A percentile compares a stretch with the other conserved stretches of the same genome.
Conservation (phyloP, 2,113 vertebrate species). For the Calypte anna region DNA sequence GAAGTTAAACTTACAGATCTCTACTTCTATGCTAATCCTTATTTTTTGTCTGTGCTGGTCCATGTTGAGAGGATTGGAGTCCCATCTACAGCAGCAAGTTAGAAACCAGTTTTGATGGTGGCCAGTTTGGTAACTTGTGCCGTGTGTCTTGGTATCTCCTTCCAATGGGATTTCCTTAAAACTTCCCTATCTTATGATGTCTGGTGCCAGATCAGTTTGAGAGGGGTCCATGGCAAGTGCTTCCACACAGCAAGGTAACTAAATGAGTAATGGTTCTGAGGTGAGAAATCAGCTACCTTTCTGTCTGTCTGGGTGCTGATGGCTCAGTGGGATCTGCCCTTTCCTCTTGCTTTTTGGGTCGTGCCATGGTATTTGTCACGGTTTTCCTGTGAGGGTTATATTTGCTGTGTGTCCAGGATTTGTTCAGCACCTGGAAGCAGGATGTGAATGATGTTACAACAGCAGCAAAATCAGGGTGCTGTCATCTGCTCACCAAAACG, state of each 20-base stretch:
- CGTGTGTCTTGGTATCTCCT: background rate
- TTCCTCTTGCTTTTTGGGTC: background rate
- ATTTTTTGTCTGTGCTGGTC: background rate
- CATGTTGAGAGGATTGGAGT: background rate
- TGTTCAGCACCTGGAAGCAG: background rate
- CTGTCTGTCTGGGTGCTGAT: background rate
- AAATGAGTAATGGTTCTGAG: background rate
- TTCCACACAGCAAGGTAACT: background rate
- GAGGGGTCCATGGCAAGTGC: background rate
- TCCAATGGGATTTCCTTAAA: background rate
- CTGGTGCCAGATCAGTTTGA: background rate
- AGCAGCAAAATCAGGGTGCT: background rate
- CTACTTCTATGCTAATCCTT: background rate
- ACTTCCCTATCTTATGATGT: background rate
- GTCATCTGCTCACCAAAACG: background rate
- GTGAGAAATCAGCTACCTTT: background rate
- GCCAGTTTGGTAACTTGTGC: background rate
- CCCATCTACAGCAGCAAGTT: background rate
- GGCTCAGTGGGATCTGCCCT: background rate
- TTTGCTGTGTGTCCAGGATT: accelerated
- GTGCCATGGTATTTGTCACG: background rate
- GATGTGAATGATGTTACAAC: background rate
- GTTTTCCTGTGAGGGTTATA: background rate
- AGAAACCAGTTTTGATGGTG: background rate
- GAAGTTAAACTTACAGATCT: background rate